Evolutionary conservation across 2,113 vertebrate species (phyloP).

Genomic region (Epinephelus moara): DNA sequence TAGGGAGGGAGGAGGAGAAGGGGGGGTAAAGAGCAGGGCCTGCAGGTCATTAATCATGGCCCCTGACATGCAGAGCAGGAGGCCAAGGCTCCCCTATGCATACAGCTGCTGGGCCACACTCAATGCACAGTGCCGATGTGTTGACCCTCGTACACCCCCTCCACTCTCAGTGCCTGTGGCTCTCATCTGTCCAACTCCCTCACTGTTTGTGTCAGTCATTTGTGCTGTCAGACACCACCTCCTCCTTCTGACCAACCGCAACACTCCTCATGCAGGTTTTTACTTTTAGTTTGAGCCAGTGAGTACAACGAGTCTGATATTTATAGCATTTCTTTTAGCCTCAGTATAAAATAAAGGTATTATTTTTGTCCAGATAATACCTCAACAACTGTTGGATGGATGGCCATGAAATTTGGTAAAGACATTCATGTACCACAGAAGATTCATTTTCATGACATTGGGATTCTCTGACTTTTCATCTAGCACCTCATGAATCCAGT

Average conservation of each 20-base stretch:
- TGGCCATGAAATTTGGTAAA: neutral
- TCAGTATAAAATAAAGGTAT: neutral
- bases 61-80: conserved; percentile 84
- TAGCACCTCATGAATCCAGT: too few species aligned
- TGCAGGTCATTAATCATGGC: conserved; percentile 84
- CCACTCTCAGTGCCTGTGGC: conserved; percentile 53
- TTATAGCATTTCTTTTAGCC: neutral
- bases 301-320: neutral
- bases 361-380: neutral
- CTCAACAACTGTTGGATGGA: neutral
- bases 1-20: neutral
- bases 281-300: neutral
- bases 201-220: conserved; percentile 75
- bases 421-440: neutral
- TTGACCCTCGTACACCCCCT: conserved; percentile 56
- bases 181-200: conserved; percentile 73
- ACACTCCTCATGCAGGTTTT: conserved; percentile 10
- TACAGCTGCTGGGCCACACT: conserved; percentile 84
- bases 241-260: conserved; percentile 40
- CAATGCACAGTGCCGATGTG: conserved; percentile 72
- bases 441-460: too few species aligned
- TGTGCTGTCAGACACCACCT: conserved; percentile 51
- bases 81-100: conserved; percentile 78
- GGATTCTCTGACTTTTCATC: too few species aligned
- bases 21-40: conserved; percentile 66